Evolutionary conservation across 2,888 invertebrate genomes (phyloP), one percentile per base, ranked within the genome.

Genomic region (Sussaba pulchella): DNA sequence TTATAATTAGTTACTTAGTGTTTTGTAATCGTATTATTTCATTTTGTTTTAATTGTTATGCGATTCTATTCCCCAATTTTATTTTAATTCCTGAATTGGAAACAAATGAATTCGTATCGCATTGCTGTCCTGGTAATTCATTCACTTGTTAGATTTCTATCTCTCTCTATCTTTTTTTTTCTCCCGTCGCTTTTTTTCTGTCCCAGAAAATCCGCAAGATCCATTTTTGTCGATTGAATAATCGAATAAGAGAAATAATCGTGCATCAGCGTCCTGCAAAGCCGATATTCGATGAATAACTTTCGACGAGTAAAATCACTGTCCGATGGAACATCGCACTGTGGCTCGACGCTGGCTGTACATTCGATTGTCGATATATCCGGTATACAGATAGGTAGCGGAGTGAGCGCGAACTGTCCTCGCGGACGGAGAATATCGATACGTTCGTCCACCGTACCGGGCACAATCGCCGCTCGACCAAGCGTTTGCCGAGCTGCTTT

Each of bases 381-480:
- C 45, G 78, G 43, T 73, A 76, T 43, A 78, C 41, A 57, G 47
- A 71, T 31, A 67, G 75, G 45, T n/a, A 14, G 54, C 43, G 31
- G 39, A 17, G 75, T 21, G 19, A 64, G 67, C 45, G 39, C 59
- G 74, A 71, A 59, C 78, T 21, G 52, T 66, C 59, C 52, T 67
- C 81, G 71, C 54, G 45, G 61, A 72, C 47, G 24, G 43, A 76
- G 47, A 76, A 54, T 69, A 81, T 81, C 76, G 76, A 76, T 81
- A n/a, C n/a, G 72, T 69, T 76, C 76, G 80, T 76, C 67, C 47
- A 73, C 67, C 72, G 72, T 61, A 69, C 63, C 76, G 10, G 63
- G 59, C 54, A 76, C 76, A 72, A 69, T 76, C 76, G 69, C 9
- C n/a, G 67, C 43, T 31, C 43, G 52, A 14, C 77, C 39, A 41